Base-by-base conservation (phyloP, 2,888 invertebrate species). In the Xestia c-nigrum region DNA sequence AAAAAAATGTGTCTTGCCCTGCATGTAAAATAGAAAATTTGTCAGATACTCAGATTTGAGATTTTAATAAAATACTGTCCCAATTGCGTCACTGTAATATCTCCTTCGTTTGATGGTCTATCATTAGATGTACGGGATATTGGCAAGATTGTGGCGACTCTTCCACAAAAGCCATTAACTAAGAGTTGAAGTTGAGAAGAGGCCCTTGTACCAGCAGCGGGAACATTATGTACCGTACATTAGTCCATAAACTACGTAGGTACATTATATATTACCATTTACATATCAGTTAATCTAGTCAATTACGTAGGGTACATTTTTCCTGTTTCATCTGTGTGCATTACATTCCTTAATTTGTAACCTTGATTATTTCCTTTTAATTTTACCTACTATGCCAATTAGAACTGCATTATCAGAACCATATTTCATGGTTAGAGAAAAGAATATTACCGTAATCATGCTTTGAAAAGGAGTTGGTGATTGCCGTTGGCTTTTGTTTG, bases 311-410 rank as follows among this genome's bases (percentile, higher is more conserved):
- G 10, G 9, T 3, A 19, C 3, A 6, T 64, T 21, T 52, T 14
- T 68, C 71, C 63, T 63, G 46, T 55, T 61, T 38, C 61, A 69
- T 66, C 31, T 55, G 31, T 6, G 2, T 43, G 47, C 21, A 3
- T n/a, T 50, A 31, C 47, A 70, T 80, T 59, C 77, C 43, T 83
- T 52, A 55, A 69, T 69, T 69, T 31, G n/a, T 52, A 5, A 16
- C 31, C 50, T 64, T 73, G 55, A 47, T 43, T 50, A 16, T 64
- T 46, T 47, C 14, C 4, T 14, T 46, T 40, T 31, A 38, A 43
- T 43, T 57, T 38, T 79, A 68, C 24, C 50, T 78, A 50, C n/a
- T 12, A 1, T 47, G 55, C 3, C 16, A 57, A 57, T 74, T 21
- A 59, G 40, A 74, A n/a, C 5, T 52, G 7, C 12, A 47, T 65